Conservation (phyloP, 2,113 vertebrate genomes). For the Empidonax alnorum region DNA sequence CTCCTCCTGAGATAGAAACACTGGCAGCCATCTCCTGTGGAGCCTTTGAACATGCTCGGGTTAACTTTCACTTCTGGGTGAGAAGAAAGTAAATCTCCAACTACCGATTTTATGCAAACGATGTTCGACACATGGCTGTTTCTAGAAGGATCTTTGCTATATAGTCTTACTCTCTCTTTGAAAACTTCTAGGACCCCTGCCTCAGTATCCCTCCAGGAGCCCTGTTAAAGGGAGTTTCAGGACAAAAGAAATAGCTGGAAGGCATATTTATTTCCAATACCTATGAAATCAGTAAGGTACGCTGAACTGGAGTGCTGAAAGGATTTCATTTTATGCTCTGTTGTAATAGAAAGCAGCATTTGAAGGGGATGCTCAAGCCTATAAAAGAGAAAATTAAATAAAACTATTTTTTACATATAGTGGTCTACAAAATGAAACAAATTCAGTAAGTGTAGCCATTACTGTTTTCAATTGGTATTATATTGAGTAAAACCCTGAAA, state of each 20-base stretch:
- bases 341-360: not conserved
- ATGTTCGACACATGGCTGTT: not conserved
- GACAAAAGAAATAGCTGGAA: not conserved
- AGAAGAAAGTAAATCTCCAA: constrained; percentile 9
- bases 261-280: not conserved
- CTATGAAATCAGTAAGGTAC: not conserved
- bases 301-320: not conserved
- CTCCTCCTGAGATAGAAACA: not conserved
- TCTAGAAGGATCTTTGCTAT: not conserved
- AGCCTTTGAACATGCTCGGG: not conserved
- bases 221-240: not conserved
- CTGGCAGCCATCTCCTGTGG: not conserved
- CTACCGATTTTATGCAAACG: constrained; percentile 15
- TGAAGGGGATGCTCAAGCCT: not conserved
- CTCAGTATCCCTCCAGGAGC: not conserved
- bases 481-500: constrained; percentile 27
- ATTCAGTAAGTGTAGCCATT: constrained; percentile 29
- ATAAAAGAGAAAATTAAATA: constrained; percentile 58
- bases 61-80: constrained; percentile 1
- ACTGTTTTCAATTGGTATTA: constrained; percentile 56
- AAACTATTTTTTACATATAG: constrained; percentile 44
- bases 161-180: not conserved
- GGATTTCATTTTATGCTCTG: constrained; percentile 24
- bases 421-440: constrained; percentile 54
- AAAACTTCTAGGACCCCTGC: constrained; percentile 6